phyloP scores from a whole-genome alignment of 53 echinoderm and acorn worm genomes.

The Holothuria leucospilota region DNA sequence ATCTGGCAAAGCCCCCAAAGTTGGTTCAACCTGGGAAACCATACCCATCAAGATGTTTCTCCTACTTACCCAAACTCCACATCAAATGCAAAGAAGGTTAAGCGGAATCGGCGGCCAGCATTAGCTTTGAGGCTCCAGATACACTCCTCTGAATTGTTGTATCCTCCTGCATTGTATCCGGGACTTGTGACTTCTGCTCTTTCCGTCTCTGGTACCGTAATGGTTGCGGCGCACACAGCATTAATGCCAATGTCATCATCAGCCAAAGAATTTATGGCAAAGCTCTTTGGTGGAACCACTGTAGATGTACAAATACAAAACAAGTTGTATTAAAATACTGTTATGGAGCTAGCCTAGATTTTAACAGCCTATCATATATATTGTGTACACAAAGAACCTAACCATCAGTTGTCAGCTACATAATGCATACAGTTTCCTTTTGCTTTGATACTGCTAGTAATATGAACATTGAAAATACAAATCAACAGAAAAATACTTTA shows the following conservation, averaged over 20 bases:
- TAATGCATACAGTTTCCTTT: too few relatives aligned
- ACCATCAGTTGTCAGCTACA: too few relatives aligned
- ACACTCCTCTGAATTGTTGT: conserved; percentile 44
- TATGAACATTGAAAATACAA: too few relatives aligned
- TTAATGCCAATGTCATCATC: neutral
- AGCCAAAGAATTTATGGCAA: neutral
- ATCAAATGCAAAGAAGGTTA: conserved; percentile 33
- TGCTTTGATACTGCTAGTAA: too few relatives aligned
- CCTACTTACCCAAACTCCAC: conserved; percentile 39
- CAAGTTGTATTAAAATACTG: too few relatives aligned
- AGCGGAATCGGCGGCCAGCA: neutral
- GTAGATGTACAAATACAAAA: neutral
- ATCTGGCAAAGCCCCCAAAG: too few relatives aligned
- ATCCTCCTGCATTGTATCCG: neutral
- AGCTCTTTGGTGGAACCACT: conserved; percentile 11
- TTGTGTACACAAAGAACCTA: too few relatives aligned
- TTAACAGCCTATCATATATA: too few relatives aligned
- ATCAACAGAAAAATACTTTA: too few relatives aligned
- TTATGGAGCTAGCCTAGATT: too few relatives aligned
- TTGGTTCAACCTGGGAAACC: too few relatives aligned
- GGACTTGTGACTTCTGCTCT: conserved; percentile 29
- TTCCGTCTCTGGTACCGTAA: neutral
- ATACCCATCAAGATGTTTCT: too few relatives aligned
- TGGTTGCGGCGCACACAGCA: neutral
- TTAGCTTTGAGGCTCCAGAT: conserved; percentile 10